Percentiles rank a stretch among this genome's conserved stretches.
Evolutionary conservation across 2,113 vertebrate species (phyloP).

Genomic region (Tachycineta bicolor): DNA sequence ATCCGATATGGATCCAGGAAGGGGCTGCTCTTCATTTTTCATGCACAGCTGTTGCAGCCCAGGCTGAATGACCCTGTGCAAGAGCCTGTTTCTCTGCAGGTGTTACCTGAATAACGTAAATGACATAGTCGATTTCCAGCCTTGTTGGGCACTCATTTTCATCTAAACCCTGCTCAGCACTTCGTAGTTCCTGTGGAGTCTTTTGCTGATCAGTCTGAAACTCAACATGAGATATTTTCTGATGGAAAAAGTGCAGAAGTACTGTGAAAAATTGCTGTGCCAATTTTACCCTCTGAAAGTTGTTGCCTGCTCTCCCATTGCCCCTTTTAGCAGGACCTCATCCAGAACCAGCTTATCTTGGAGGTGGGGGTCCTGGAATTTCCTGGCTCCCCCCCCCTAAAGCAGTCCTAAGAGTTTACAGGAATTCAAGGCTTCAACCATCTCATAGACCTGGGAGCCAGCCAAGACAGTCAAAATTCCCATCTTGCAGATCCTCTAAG

Average conservation of each 20-base stretch:
- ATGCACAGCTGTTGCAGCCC: background rate
- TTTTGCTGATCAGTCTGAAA: background rate
- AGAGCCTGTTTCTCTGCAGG: background rate
- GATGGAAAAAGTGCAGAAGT: background rate
- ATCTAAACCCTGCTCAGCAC: background rate
- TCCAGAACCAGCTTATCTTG: background rate
- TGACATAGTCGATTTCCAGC: background rate
- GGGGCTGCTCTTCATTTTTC: background rate
- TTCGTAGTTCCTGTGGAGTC: background rate
- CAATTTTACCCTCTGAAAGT: background rate
- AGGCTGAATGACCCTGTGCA: background rate
- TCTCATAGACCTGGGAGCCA: background rate
- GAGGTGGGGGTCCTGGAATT: background rate
- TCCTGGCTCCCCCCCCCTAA: background rate
- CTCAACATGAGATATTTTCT: background rate
- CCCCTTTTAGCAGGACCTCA: background rate
- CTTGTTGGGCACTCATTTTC: background rate
- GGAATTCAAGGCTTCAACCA: background rate
- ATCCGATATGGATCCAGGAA: background rate
- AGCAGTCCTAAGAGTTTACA: background rate
- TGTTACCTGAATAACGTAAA: background rate
- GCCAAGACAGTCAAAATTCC: background rate
- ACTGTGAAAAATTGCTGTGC: background rate
- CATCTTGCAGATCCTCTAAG: background rate
- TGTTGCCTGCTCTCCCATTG: background rate